phyloP scores from a whole-genome alignment of 2,888 invertebrate genomes.

The Apotomis capreana region DNA sequence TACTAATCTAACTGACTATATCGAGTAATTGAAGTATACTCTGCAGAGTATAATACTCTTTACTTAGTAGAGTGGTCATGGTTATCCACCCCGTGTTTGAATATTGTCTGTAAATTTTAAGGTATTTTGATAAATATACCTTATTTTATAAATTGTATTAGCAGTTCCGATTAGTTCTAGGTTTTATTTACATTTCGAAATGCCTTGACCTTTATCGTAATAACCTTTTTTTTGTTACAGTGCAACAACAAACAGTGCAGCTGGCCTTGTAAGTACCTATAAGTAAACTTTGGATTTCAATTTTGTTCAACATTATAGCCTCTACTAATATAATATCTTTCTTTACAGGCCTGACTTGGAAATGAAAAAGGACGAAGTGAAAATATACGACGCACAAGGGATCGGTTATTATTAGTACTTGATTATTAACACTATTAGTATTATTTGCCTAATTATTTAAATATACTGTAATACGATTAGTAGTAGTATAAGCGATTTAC shows the following conservation, averaged over 20 bases:
- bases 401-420: conserved; percentile 66
- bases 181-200: too few species aligned
- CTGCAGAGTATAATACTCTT: too few species aligned
- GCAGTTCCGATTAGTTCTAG: too few species aligned
- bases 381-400: conserved; percentile 68
- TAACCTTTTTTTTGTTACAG: conserved; percentile 59
- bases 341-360: conserved; percentile 69
- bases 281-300: not conserved
- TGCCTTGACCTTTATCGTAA: conserved; percentile 3
- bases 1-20: too few species aligned
- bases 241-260: conserved; percentile 72
- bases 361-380: conserved; percentile 74
- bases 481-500: conserved; percentile 14
- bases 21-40: too few species aligned
- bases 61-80: too few species aligned
- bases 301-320: not conserved
- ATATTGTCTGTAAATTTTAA: too few species aligned
- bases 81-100: too few species aligned
- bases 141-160: too few species aligned
- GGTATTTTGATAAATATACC: too few species aligned
- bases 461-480: conserved; percentile 10
- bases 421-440: too few species aligned
- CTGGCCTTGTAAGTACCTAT: conserved; percentile 69
- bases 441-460: not conserved
- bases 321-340: conserved; percentile 30